Evolutionary conservation across 2,113 vertebrate genomes (phyloP).

Genomic region (Turnix velox): DNA sequence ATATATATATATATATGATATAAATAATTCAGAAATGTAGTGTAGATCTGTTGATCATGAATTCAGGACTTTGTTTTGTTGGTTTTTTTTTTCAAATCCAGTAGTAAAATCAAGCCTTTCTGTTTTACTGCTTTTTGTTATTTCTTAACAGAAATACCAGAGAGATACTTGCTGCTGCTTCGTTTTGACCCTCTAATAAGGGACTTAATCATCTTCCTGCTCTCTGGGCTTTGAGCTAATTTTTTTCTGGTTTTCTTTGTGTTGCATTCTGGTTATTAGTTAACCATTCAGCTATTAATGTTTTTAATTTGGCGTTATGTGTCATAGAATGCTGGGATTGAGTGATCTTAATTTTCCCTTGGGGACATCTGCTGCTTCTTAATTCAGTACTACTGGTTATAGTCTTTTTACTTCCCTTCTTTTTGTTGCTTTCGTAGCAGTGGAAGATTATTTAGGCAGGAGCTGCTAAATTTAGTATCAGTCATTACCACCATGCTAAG

Average conservation of each 20-base stretch:
- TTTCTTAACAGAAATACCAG: neutral
- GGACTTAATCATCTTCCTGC: neutral
- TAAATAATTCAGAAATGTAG: neutral
- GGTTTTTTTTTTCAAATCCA: neutral
- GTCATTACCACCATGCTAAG: neutral
- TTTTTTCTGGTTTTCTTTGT: neutral
- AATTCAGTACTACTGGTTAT: neutral
- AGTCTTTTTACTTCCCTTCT: neutral
- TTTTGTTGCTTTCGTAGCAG: neutral
- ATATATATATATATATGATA: no score
- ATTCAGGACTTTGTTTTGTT: neutral
- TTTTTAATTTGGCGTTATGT: neutral
- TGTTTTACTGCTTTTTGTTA: neutral
- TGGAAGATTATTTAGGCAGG: neutral
- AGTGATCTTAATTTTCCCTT: neutral
- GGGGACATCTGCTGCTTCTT: neutral
- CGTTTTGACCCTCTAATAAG: neutral
- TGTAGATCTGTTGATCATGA: neutral
- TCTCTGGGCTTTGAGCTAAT: neutral
- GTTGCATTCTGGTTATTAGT: neutral
- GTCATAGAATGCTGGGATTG: neutral
- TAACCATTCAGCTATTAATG: neutral
- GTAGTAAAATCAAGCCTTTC: neutral
- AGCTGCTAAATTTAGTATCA: constrained; percentile 6
- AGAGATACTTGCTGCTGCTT: neutral